A percentile compares a stretch with the other conserved stretches of the same genome.
Conservation (phyloP, 2,888 invertebrate genomes). For the Watsonalla binaria region DNA sequence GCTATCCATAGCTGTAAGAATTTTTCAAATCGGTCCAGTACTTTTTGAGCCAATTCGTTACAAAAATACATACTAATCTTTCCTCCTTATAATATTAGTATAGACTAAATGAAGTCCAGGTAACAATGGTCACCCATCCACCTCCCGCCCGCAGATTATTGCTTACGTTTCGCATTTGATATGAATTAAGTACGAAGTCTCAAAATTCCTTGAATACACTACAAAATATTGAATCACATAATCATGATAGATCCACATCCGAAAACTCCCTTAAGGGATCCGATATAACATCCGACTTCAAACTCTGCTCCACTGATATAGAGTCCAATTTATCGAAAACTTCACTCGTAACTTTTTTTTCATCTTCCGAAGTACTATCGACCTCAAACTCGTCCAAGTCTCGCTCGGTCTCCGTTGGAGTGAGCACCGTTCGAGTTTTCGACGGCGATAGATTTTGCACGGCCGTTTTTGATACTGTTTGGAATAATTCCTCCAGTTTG, state of each 20-base stretch:
- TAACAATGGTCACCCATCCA: too few species aligned
- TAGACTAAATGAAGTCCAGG: too few species aligned
- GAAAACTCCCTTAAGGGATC: conserved; percentile 55
- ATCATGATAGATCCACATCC: conserved; percentile 59
- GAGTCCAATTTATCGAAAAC: conserved; percentile 4
- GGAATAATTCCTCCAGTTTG: conserved; percentile 50
- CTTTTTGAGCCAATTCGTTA: too few species aligned
- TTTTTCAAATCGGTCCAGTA: too few species aligned
- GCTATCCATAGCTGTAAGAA: too few species aligned
- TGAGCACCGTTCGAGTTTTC: conserved; percentile 33
- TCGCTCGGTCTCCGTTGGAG: conserved; percentile 42
- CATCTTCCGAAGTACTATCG: conserved; percentile 20
- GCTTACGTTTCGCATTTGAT: not conserved
- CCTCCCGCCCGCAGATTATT: too few species aligned
- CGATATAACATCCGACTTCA: conserved; percentile 23
- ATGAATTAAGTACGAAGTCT: not conserved
- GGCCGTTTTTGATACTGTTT: conserved; percentile 63
- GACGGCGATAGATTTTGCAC: conserved; percentile 61
- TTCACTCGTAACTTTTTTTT: not conserved
- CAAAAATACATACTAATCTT: too few species aligned
- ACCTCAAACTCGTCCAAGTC: conserved; percentile 50
- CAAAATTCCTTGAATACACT: conserved; percentile 33
- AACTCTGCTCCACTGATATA: not conserved
- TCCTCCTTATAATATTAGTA: too few species aligned
- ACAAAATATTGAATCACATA: conserved; percentile 42